These are phyloP conservation scores for Drosophila nasuta DNA, from an alignment of 1,140 invertebrate species.

Conservation along the genomic window DNA sequence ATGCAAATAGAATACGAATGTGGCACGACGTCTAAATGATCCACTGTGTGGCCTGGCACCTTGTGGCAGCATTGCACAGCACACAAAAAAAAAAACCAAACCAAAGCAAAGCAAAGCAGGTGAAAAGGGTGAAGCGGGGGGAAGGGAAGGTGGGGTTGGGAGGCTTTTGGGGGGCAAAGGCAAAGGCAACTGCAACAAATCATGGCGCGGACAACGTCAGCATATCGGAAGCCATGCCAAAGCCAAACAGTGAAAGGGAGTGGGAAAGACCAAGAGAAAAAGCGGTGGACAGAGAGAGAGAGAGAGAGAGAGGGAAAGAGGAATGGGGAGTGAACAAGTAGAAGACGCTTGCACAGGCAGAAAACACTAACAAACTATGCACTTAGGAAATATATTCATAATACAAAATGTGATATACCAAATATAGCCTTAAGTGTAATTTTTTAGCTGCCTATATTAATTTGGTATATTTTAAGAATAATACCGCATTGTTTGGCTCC, in stretches of 20 bases:
- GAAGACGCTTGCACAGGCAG: no score
- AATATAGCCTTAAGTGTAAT: no score
- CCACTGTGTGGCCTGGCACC: slow-evolving; percentile 58
- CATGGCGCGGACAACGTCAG: slow-evolving; percentile 51
- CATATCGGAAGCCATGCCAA: slow-evolving; percentile 63
- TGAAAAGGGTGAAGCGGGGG: not conserved
- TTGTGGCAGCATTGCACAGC: slow-evolving; percentile 35
- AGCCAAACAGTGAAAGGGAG: slow-evolving; percentile 15
- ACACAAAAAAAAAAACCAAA: not conserved
- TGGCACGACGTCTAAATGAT: slow-evolving; percentile 62
- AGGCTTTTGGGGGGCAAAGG: not conserved
- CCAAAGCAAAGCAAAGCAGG: not conserved
- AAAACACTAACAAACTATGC: no score
- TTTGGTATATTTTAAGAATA: no score
- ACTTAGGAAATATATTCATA: no score
- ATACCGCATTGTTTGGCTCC: no score
- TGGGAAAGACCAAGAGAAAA: no score
- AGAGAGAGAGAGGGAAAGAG: not conserved
- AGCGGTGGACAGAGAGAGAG: not conserved
- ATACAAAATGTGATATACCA: no score
- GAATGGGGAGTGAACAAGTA: not conserved
- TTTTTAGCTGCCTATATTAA: no score
- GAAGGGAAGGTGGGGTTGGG: not conserved
- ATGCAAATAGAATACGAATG: slow-evolving; percentile 40
- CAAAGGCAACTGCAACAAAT: slow-evolving; percentile 63